phyloP scores from a whole-genome alignment of 2,113 vertebrate species.

The Rhodinocichla rosea region DNA sequence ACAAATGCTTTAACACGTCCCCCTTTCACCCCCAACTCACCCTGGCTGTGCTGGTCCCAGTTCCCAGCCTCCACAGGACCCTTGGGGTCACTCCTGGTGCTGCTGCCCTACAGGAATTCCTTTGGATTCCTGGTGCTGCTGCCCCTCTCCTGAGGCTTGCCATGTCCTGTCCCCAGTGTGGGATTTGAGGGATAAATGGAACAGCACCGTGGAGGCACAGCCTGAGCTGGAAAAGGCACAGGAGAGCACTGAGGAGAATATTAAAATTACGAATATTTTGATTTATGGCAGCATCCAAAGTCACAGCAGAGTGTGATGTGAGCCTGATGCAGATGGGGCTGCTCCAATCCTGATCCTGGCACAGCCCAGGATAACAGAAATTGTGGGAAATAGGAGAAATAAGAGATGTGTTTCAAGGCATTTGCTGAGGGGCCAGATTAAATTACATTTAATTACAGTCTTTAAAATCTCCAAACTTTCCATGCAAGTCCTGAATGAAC shows the following conservation, averaged over 20 bases:
- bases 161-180: fast-evolving
- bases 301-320: neutral
- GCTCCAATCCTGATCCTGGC: neutral
- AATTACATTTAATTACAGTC: neutral
- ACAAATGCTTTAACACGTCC: fast-evolving
- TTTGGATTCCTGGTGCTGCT: neutral
- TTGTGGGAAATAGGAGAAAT: neutral
- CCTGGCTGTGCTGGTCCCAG: fast-evolving
- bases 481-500: neutral
- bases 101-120: neutral
- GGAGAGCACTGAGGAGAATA: neutral
- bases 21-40: fast-evolving
- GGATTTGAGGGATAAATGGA: fast-evolving
- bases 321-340: neutral
- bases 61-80: neutral
- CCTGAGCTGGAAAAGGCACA: neutral
- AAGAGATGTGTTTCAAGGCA: neutral
- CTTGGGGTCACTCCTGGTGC: neutral
- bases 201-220: too few relatives aligned
- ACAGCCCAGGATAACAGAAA: neutral
- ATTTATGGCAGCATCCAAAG: neutral
- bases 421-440: neutral
- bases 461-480: neutral
- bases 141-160: neutral
- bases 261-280: neutral